phyloP scores from a whole-genome alignment of 2,797 vertebrate species.

The Morus bassanus region DNA sequence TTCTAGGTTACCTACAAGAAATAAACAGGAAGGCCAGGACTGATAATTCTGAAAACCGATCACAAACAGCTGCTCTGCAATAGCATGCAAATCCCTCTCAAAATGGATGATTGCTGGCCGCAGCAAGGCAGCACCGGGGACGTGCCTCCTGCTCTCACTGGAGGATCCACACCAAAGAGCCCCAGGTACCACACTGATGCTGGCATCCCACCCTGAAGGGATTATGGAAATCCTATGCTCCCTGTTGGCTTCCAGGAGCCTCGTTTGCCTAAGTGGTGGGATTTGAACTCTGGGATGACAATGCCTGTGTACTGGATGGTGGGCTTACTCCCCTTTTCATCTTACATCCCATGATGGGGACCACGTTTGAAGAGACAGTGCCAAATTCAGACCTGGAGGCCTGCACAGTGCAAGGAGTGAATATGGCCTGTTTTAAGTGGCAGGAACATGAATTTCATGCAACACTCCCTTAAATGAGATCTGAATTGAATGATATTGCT shows the following conservation, averaged over 20 bases:
- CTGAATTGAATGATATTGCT: background rate
- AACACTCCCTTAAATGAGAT: background rate
- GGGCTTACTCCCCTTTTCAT: background rate
- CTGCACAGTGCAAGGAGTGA: background rate
- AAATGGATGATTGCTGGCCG: rapidly evolving
- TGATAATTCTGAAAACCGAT: background rate
- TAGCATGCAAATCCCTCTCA: background rate
- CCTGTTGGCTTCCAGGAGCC: background rate
- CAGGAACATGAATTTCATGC: background rate
- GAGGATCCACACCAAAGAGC: background rate
- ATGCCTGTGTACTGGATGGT: background rate
- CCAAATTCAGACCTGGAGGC: background rate
- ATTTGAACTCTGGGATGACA: background rate
- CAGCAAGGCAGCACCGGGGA: background rate
- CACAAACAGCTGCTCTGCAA: background rate
- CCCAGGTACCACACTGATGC: background rate
- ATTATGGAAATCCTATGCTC: background rate
- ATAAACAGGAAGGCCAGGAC: background rate
- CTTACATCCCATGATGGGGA: background rate
- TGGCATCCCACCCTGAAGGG: background rate
- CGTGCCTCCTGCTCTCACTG: background rate
- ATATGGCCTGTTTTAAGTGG: background rate
- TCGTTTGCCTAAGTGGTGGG: background rate
- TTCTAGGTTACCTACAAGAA: background rate
- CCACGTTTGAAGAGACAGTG: background rate